A percentile compares a stretch with the other conserved stretches of the same genome.
phyloP scores from a whole-genome alignment of 2,113 vertebrate species.

The Ictalurus punctatus region DNA sequence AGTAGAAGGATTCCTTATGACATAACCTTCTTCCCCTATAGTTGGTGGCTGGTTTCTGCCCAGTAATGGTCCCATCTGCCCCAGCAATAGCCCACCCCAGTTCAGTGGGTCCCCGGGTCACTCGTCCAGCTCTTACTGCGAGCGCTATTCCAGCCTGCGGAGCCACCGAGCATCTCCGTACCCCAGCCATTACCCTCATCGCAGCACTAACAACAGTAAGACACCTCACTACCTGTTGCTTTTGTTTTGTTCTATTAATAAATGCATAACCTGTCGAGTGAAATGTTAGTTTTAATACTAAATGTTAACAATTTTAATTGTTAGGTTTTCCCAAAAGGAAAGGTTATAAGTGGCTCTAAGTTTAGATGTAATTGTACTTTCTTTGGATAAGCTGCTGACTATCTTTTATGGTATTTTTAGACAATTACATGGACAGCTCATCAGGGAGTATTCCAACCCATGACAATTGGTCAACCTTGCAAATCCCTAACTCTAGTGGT shows the following conservation, averaged over 20 bases:
- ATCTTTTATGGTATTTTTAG: constrained; percentile 53
- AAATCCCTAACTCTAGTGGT: constrained; percentile 75
- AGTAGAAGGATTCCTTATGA: neutral
- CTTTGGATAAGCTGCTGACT: neutral
- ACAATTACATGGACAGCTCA: constrained; percentile 77
- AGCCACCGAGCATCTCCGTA: constrained; percentile 73
- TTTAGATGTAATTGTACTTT: too few relatives aligned
- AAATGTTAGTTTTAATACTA: neutral
- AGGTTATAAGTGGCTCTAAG: neutral
- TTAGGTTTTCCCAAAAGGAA: neutral
- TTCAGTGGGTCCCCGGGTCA: constrained; percentile 70
- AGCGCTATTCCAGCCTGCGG: constrained; percentile 76
- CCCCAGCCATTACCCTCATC: constrained; percentile 77
- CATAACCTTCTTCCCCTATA: constrained; percentile 43
- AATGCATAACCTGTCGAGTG: neutral
- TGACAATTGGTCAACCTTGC: constrained; percentile 77
- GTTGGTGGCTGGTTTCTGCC: constrained; percentile 81
- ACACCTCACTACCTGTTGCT: neutral
- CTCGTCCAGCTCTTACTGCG: constrained; percentile 76
- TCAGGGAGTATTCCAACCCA: constrained; percentile 68
- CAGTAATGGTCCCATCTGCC: constrained; percentile 73
- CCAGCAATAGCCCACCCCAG: constrained; percentile 76
- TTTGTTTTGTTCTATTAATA: neutral
- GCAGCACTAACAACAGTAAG: constrained; percentile 72
- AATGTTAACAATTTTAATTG: neutral